Percentiles rank a stretch among this genome's conserved stretches.
phyloP scores from a whole-genome alignment of 2,113 vertebrate species.

The Syngnathoides biaculeatus region DNA sequence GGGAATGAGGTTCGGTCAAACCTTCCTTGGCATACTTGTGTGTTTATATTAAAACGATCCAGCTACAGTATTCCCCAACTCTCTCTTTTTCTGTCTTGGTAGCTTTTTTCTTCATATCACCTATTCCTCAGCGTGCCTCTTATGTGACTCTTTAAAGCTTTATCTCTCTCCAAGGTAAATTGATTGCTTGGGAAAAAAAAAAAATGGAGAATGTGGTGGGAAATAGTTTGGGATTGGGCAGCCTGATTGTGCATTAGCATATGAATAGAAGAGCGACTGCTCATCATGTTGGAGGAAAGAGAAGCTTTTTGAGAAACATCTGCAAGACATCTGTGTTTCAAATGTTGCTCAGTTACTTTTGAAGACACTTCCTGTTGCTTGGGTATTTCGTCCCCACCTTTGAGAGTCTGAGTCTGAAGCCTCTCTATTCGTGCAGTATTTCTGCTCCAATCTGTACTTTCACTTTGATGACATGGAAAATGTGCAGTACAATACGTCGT shows the following conservation, averaged over 20 bases:
- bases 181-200: constrained; percentile 59
- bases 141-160: constrained; percentile 71
- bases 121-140: constrained; percentile 63
- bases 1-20: constrained; percentile 67
- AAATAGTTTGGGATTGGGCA: constrained; percentile 59
- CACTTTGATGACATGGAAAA: constrained; percentile 7
- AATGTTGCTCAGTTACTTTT: constrained; percentile 60
- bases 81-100: constrained; percentile 54
- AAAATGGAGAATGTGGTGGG: constrained; percentile 33
- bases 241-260: constrained; percentile 68
- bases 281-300: constrained; percentile 57
- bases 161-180: constrained; percentile 72
- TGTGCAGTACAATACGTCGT: constrained; percentile 42
- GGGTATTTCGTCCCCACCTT: constrained; percentile 51
- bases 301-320: constrained; percentile 67
- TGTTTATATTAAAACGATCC: constrained; percentile 69
- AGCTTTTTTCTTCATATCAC: constrained; percentile 55
- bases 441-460: constrained; percentile 8
- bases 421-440: constrained; percentile 42
- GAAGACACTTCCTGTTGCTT: constrained; percentile 33
- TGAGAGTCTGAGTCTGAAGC: constrained; percentile 46
- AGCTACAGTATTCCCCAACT: constrained; percentile 63
- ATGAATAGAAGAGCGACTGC: constrained; percentile 62
- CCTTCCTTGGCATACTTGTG: constrained; percentile 61
- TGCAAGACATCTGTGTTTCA: constrained; percentile 64